Base-by-base conservation (phyloP, 2,888 invertebrate species). In the Camponotus fellah region DNA sequence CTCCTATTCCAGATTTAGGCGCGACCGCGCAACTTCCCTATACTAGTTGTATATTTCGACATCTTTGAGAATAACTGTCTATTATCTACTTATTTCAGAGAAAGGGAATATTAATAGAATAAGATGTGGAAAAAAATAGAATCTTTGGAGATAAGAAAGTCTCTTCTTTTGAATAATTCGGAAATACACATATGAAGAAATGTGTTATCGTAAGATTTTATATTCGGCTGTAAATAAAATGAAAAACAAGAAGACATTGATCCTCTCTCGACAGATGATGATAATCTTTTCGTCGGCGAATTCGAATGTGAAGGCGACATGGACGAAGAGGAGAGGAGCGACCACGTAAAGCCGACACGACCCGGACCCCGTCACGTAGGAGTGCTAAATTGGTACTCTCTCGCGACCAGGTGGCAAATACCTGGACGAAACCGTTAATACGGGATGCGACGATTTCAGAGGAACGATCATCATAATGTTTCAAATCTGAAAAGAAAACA, bases 381-480 rank as follows among this genome's bases (percentile, higher is more conserved):
- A 68, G 53, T 46, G 82, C 64, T n/a, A 86, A 83, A 86, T 86
- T 86, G 74, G 64, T 56, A 58, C 17, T 56, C 43, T 53, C 34
- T 32, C 40, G 37, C 56, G 40, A 37, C 82, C 79, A 86, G 79
- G 74, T 86, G 82, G 56, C 49, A 56, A 69, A 46, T 71, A 43
- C 43, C 56, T 53, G 37, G 58, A 14, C 17, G 40, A 43, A 69
- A 79, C 56, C 58, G 43, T 34, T 79, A 79, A 71, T 34, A 32
- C 1, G 40, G 26, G n/a, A 53, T 58, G n/a, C 6, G 10, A 76
- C 26, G 65, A 58, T 58, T 49, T 58, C 56, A 17, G 26, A 80
- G 12, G 12, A 64, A 62, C 53, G 37, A n/a, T 14, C 43, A 43
- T 17, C 56, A 69, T 53, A 53, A 34, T 43, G 4, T 12, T 60